A percentile compares a stretch with the other conserved stretches of the same genome.
Evolutionary conservation across 1,140 invertebrate species (phyloP).

Genomic region (Chironomus tepperi): DNA sequence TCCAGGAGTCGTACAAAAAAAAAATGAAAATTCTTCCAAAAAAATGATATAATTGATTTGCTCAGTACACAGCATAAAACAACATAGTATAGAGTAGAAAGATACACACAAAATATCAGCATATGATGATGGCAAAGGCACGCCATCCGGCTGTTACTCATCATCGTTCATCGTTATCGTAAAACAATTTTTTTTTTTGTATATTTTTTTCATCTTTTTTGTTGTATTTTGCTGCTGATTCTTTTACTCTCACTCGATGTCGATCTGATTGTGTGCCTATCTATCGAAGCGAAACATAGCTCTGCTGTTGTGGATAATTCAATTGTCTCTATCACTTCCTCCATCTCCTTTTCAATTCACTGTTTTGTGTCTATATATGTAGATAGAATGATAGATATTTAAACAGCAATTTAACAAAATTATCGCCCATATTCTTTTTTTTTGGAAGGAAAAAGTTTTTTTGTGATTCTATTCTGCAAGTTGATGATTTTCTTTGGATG

Average conservation of each 20-base stretch:
- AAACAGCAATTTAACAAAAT: conserved; percentile 23
- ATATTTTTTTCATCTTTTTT: background rate
- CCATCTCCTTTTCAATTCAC: background rate
- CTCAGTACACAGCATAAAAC: background rate
- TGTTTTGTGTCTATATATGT: background rate
- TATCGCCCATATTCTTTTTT: conserved; percentile 22
- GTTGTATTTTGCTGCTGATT: background rate
- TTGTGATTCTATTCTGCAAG: no score
- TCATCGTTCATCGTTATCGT: conserved; percentile 12
- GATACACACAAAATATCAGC: conserved; percentile 1
- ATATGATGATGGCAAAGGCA: conserved; percentile 1
- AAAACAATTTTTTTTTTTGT: background rate
- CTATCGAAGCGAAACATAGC: background rate
- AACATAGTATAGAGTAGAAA: background rate
- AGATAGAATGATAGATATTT: background rate
- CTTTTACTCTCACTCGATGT: background rate
- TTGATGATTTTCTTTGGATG: no score
- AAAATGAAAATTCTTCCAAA: background rate
- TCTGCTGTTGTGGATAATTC: conserved; percentile 17
- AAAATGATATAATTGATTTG: conserved; percentile 3
- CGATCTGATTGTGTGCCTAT: conserved; percentile 4
- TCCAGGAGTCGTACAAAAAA: background rate
- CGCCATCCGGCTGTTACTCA: conserved; percentile 5
- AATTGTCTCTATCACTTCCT: conserved; percentile 18
- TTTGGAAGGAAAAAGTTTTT: background rate